Percentiles rank a stretch among this genome's conserved stretches.
These are phyloP conservation scores for Semibalanus balanoides DNA, from an alignment of 1,140 invertebrate species.

Conservation along the genomic window DNA sequence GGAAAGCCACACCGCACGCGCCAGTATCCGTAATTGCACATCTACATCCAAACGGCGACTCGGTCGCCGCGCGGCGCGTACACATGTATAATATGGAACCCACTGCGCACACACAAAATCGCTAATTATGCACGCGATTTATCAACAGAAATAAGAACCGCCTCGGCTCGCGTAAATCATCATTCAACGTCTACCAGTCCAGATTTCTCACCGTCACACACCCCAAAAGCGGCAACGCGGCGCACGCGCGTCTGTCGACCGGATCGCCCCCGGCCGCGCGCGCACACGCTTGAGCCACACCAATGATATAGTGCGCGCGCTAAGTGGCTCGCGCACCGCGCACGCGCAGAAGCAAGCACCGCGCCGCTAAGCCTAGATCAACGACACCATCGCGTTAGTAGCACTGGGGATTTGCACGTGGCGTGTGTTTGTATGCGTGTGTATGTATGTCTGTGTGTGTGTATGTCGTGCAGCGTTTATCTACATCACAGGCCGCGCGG, in stretches of 20 bases:
- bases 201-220: not conserved
- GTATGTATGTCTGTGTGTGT: too few relatives aligned
- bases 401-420: not conserved
- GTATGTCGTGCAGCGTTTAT: not conserved
- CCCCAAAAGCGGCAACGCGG: not conserved
- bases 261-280: too few relatives aligned
- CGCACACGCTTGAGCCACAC: not conserved
- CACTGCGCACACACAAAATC: not conserved
- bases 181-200: not conserved
- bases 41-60: not conserved
- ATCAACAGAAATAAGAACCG: not conserved
- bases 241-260: too few relatives aligned
- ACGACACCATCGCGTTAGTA: not conserved
- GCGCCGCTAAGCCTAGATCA: not conserved
- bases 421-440: too few relatives aligned
- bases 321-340: too few relatives aligned
- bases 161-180: not conserved
- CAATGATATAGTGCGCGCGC: not conserved
- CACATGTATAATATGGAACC: not conserved
- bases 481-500: not conserved
- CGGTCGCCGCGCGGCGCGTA: too few relatives aligned
- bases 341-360: not conserved
- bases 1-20: not conserved
- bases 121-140: not conserved
- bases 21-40: not conserved